These are phyloP conservation scores for Gymnocypris eckloni DNA, from an alignment of 2,797 vertebrate genomes.

Conservation along the genomic window DNA sequence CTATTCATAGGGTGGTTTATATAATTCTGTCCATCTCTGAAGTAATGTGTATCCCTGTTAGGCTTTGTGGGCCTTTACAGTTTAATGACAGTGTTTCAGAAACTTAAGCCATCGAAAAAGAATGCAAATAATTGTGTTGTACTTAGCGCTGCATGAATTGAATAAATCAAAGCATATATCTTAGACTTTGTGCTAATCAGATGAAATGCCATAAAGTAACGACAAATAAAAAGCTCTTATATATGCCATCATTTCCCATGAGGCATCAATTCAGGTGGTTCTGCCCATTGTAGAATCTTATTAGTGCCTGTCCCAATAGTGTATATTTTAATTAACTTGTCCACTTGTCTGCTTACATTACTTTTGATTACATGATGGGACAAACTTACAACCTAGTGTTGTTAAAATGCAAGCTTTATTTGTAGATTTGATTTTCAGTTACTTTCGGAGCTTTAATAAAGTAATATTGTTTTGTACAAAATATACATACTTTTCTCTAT, in stretches of 20 bases:
- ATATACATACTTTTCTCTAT: not conserved
- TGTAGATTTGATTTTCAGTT: not conserved
- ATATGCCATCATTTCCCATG: not conserved
- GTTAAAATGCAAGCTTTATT: not conserved
- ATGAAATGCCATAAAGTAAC: not conserved
- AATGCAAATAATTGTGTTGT: not conserved
- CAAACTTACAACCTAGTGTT: not conserved
- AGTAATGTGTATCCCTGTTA: not conserved
- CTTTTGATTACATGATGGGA: not conserved
- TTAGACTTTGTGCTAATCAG: not conserved
- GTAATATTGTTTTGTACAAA: not conserved
- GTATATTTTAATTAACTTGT: not conserved
- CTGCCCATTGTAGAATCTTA: not conserved
- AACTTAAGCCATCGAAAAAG: not conserved
- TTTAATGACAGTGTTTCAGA: not conserved
- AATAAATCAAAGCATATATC: not conserved
- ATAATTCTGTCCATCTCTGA: not conserved
- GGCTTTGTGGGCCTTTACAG: not conserved
- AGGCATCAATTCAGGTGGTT: not conserved
- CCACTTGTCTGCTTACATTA: not conserved
- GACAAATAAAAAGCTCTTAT: not conserved
- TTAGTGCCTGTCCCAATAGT: not conserved
- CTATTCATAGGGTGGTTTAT: constrained; percentile 69
- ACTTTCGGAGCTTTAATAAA: not conserved
- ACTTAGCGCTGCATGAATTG: not conserved